Base-by-base conservation (phyloP, 2,888 invertebrate genomes). In the Hydrotaea diabolus region DNA sequence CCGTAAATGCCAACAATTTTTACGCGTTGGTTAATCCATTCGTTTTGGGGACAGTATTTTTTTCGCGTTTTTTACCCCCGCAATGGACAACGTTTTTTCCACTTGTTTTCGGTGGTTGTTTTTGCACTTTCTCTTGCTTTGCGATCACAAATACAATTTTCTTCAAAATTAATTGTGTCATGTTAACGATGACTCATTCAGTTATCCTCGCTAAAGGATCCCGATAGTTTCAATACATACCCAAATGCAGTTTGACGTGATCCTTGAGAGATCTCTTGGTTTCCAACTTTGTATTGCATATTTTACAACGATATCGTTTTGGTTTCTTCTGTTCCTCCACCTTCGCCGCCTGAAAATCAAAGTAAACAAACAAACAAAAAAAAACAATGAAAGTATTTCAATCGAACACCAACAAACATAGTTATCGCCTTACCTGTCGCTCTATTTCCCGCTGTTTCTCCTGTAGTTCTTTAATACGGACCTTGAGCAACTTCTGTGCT, bases 401-500 rank as follows among this genome's bases (percentile, higher is more conserved):
- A 39, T 39, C 9, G 39, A 9, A 9, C 7, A 7, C 7, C 31
- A 31, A 19, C 43, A 21, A n/a, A n/a, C 43, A n/a, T n/a, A 8
- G 9, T 31, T 46, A 1, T 64, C n/a, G 43, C 39, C 39, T 39
- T 17, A 57, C 86, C 55, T 83, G 80, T 5, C 49, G 69, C 43
- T 76, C 53, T 31, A 36, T 9, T 19, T 79, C 31, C 0, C 57
- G n/a, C 13, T 23, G 73, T 74, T 81, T 83, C 1, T 74, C 64
- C 9, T 66, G 72, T 9, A 82, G 15, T 21, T 82, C 75, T 17
- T 69, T 55, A 8, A 84, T 23, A 23, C 83, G 83, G 1, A 84
- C n/a, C 77, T 86, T 86, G 17, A 91, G 86, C 57, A 91, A 86
- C 59, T 91, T 89, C 46, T 91, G 90, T 0, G 91, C 90, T n/a